Evolutionary conservation across 2,797 vertebrate species (phyloP), one percentile per base, ranked within the genome.

Genomic region (Decapterus maruadsi): DNA sequence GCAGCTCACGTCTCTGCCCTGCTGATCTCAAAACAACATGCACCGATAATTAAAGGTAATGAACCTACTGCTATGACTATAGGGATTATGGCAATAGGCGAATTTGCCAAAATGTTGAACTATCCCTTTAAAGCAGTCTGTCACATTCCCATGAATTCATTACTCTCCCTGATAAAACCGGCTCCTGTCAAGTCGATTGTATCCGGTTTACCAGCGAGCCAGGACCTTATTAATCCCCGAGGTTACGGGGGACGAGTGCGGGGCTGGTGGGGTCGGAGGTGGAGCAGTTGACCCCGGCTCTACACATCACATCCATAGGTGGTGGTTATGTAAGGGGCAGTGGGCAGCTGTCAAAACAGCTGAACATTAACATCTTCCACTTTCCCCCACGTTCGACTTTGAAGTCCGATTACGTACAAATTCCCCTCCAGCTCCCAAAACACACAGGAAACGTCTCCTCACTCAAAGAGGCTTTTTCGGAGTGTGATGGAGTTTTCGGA

Each of bases 291-390:
- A 76, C 75, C 66, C 66, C 50, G 20, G 69, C 40, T 72, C 40
- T 46, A 58, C 72, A 63, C 75, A 81, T 73, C 87, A 63, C 75
- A 81, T 73, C 87, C 68, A 85, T 81, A 89, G 74, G 77, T 68
- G 85, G 80, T 60, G 11, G 74, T 91, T 90, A 85, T 62, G 64
- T 12, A 81, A 87, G 48, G 45, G 50, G 63, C 61, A 71, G 60
- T 6, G 16, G 57, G 43, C 91, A 92, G 89, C 91, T 93, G 92
- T 90, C 62, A 85, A 78, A 92, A 90, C 81, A 89, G 34, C 58
- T 46, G 71, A 64, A 45, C 14, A 4, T 38, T 57, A 29, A 58
- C 9, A 4, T 43, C 31, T 60, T 42, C 12, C 51, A 36, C 19
- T 34, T 26, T 67, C 31, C 8, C 8, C 38, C 19, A 48, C 6